Evolutionary conservation across 2,113 vertebrate genomes (phyloP).

Genomic region (Oncorhynchus gorbuscha): DNA sequence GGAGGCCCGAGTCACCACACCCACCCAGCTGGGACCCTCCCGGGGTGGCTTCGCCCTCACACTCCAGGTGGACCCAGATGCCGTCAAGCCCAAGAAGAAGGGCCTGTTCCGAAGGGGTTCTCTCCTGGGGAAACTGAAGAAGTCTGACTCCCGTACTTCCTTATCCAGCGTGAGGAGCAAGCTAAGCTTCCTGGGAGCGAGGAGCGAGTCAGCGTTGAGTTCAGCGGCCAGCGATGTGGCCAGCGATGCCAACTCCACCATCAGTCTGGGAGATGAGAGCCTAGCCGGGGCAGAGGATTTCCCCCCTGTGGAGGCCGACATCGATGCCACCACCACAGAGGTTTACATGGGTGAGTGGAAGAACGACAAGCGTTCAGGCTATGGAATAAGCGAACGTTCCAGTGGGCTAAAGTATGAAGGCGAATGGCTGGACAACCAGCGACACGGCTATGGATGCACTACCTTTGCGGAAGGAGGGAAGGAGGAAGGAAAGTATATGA

Average conservation of each 20-base stretch:
- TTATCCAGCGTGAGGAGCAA: slow-evolving; percentile 96
- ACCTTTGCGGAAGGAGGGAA: slow-evolving; percentile 91
- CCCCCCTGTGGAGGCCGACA: slow-evolving; percentile 90
- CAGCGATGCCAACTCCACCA: slow-evolving; percentile 92
- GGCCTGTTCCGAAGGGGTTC: slow-evolving; percentile 87
- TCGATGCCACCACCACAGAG: slow-evolving; percentile 96
- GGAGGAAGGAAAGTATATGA: slow-evolving; percentile 97
- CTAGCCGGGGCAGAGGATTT: slow-evolving; percentile 83
- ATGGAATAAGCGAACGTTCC: slow-evolving; percentile 94
- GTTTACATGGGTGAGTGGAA: slow-evolving; percentile 98
- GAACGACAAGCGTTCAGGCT: slow-evolving; percentile 94
- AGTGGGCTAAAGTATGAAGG: slow-evolving; percentile 97
- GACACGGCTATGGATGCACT: slow-evolving; percentile 95
- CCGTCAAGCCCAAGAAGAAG: slow-evolving; percentile 81
- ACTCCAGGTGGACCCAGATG: slow-evolving; percentile 83
- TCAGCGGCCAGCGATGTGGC: slow-evolving; percentile 91
- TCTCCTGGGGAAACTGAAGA: slow-evolving; percentile 89
- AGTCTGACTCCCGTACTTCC: slow-evolving; percentile 88
- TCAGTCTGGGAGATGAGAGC: slow-evolving; percentile 89
- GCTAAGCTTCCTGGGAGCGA: slow-evolving; percentile 84
- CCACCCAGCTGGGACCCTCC: slow-evolving; percentile 72
- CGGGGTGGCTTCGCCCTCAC: slow-evolving; percentile 96
- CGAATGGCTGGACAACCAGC: slow-evolving; percentile 96
- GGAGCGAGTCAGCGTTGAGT: slow-evolving; percentile 88
- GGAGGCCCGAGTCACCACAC: slow-evolving; percentile 56